Percentiles rank a stretch among this genome's conserved stretches.
These are phyloP conservation scores for Mastacembelus armatus DNA, from an alignment of 2,797 vertebrate genomes.

Conservation along the genomic window DNA sequence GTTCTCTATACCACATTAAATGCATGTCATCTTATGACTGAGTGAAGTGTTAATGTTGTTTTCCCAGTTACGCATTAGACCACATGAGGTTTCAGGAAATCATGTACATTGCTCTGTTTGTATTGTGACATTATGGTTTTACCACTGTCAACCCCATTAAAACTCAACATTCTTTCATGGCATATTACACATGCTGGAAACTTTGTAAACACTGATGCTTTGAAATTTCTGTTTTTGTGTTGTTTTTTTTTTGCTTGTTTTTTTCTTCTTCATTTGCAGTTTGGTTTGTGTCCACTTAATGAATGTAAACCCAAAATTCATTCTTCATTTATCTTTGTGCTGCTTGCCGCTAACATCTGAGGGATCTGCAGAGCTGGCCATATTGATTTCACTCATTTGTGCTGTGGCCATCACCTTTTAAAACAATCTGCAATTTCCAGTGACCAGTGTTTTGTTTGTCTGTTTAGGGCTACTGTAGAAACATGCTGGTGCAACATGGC, in stretches of 20 bases:
- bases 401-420: too few relatives aligned
- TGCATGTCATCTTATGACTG: not conserved
- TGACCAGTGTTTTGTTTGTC: too few relatives aligned
- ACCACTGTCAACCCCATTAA: not conserved
- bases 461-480: too few relatives aligned
- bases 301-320: not conserved
- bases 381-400: too few relatives aligned
- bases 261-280: not conserved
- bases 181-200: not conserved
- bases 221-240: too few relatives aligned
- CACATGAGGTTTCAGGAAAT: not conserved
- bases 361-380: too few relatives aligned
- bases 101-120: not conserved
- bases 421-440: too few relatives aligned
- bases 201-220: not conserved
- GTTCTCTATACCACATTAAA: too few relatives aligned
- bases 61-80: not conserved
- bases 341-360: too few relatives aligned
- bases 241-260: too few relatives aligned
- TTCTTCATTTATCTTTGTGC: not conserved
- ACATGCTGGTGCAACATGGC: too few relatives aligned
- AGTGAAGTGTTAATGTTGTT: not conserved
- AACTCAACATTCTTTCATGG: not conserved
- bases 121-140: constrained; percentile 4
- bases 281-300: constrained; percentile 6